phyloP scores from a whole-genome alignment of 1,140 invertebrate genomes.

The Aphis gossypii region DNA sequence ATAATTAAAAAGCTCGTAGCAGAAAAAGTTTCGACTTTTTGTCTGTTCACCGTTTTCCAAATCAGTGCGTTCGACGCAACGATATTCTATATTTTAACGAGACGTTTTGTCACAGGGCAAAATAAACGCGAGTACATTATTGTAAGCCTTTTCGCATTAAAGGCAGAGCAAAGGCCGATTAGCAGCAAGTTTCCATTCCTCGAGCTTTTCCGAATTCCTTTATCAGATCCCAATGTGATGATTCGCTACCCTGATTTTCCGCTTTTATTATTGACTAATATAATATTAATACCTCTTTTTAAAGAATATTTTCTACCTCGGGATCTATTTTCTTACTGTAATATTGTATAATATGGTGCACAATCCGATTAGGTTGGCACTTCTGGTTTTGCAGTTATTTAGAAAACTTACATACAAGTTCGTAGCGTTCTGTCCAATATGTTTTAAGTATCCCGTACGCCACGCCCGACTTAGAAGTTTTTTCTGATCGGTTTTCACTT shows the following conservation, averaged over 20 bases:
- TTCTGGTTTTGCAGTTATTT: not conserved
- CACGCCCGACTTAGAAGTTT: not conserved
- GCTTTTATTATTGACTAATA: not conserved
- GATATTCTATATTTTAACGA: not conserved
- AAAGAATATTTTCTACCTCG: not conserved
- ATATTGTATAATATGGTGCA: no score
- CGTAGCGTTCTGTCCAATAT: not conserved
- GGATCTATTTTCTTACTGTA: not conserved
- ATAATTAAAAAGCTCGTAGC: not conserved
- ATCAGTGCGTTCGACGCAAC: not conserved
- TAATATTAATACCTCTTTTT: not conserved
- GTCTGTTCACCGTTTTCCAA: not conserved
- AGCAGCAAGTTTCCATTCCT: not conserved
- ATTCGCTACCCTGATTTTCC: no score
- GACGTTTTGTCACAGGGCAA: not conserved
- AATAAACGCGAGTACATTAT: not conserved
- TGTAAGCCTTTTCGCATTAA: not conserved
- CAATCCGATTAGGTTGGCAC: not conserved
- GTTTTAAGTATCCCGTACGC: not conserved
- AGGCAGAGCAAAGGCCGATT: not conserved
- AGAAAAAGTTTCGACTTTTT: not conserved
- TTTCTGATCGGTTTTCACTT: not conserved
- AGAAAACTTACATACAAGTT: not conserved
- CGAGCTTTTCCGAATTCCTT: not conserved
- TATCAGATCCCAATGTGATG: not conserved